Evolutionary conservation across 2,888 invertebrate genomes (phyloP).

Genomic region (Euclidia mi): DNA sequence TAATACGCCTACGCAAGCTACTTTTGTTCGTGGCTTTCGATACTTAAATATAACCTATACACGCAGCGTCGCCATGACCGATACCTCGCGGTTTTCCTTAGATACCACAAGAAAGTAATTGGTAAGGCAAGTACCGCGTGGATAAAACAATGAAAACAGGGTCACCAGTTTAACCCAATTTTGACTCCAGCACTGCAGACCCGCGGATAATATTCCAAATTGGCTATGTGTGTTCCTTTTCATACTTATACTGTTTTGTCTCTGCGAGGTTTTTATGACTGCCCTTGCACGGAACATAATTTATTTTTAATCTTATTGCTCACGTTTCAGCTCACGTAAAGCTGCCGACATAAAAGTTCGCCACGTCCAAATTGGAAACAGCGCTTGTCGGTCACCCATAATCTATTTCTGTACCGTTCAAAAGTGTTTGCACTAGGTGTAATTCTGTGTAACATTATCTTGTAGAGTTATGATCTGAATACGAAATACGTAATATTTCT

Average conservation of each 20-base stretch:
- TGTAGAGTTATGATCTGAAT: conserved; percentile 30
- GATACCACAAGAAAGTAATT: conserved; percentile 42
- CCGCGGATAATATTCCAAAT: neutral
- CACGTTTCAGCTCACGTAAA: conserved; percentile 87
- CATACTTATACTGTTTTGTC: conserved; percentile 36
- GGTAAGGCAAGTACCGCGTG: conserved; percentile 35
- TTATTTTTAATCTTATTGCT: conserved; percentile 88
- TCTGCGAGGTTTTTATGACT: conserved; percentile 65
- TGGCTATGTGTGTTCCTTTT: conserved; percentile 1
- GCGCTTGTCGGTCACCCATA: conserved; percentile 71
- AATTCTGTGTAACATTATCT: conserved; percentile 24
- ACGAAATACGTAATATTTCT: conserved; percentile 19
- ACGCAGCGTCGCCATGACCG: conserved; percentile 25
- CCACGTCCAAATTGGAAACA: conserved; percentile 83
- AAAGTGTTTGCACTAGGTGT: conserved; percentile 43
- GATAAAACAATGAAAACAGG: conserved; percentile 39
- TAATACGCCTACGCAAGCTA: conserved; percentile 26
- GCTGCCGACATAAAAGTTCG: conserved; percentile 86
- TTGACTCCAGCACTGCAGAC: conserved; percentile 3
- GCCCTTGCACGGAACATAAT: conserved; percentile 79
- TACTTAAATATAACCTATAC: conserved; percentile 42
- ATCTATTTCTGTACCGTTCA: conserved; percentile 58
- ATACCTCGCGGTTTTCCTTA: conserved; percentile 41
- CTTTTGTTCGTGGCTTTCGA: conserved; percentile 47
- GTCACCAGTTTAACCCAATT: conserved; percentile 23